Evolutionary conservation across 2,113 vertebrate genomes (phyloP).

Genomic region (Gorsachius goisagi): DNA sequence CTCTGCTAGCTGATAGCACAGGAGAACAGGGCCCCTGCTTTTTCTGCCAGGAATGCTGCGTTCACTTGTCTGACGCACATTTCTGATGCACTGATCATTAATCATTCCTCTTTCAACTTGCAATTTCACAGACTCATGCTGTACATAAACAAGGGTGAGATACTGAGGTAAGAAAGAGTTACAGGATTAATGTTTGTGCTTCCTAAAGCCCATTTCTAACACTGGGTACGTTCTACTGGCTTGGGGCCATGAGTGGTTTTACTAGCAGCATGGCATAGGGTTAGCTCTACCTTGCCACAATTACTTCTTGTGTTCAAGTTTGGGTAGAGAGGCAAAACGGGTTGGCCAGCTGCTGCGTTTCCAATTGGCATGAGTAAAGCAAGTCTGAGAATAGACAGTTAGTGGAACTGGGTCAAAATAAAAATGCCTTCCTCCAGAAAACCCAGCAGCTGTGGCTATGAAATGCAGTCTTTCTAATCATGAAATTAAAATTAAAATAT

Average conservation of each 20-base stretch:
- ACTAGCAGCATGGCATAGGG: background rate
- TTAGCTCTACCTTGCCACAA: background rate
- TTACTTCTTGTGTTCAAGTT: background rate
- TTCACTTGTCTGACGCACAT: background rate
- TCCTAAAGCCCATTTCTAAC: background rate
- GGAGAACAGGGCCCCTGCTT: background rate
- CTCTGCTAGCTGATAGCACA: background rate
- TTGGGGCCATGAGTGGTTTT: background rate
- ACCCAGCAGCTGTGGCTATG: background rate
- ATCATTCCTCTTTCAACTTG: background rate
- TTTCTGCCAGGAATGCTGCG: background rate
- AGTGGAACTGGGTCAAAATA: background rate
- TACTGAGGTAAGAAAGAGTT: background rate
- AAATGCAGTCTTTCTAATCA: background rate
- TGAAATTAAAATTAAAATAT: background rate
- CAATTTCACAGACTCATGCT: background rate
- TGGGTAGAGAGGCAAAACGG: background rate
- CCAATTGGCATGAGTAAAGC: background rate
- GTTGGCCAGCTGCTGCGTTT: background rate
- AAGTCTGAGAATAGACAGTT: background rate
- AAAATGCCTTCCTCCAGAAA: background rate
- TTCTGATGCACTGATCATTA: background rate
- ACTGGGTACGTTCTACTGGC: background rate
- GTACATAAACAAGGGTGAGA: background rate
- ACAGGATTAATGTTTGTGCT: background rate